A percentile compares a stretch with the other conserved stretches of the same genome.
Evolutionary conservation across 2,113 vertebrate species (phyloP).

Genomic region (Bubo bubo): DNA sequence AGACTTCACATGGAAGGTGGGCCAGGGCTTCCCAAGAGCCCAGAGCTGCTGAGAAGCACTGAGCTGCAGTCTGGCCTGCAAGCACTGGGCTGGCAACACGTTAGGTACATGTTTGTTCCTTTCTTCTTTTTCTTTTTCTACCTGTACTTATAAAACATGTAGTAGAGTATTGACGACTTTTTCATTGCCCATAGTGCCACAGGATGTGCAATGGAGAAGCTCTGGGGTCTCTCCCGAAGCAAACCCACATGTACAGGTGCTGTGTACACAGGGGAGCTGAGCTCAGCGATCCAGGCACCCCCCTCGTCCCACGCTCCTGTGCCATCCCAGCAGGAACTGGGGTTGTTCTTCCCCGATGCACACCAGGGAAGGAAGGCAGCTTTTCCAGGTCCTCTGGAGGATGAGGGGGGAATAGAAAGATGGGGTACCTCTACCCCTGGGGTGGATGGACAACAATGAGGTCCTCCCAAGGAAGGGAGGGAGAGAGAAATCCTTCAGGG

Average conservation of each 20-base stretch:
- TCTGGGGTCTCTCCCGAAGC: neutral
- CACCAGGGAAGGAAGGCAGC: neutral
- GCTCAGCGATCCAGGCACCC: neutral
- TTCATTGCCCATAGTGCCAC: neutral
- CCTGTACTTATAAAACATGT: neutral
- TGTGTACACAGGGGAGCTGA: neutral
- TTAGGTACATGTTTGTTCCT: neutral
- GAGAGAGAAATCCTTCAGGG: neutral
- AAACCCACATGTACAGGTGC: rapidly evolving
- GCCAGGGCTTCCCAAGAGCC: neutral
- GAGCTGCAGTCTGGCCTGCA: neutral
- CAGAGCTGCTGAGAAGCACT: neutral
- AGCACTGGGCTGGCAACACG: neutral
- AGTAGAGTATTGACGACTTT: neutral
- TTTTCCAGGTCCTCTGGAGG: neutral
- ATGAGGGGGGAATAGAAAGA: neutral
- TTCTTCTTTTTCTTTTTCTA: neutral
- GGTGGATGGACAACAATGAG: neutral
- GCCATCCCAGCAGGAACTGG: neutral
- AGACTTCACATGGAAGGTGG: neutral
- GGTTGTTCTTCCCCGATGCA: neutral
- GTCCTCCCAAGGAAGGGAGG: neutral
- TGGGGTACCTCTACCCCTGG: neutral
- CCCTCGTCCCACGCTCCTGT: rapidly evolving
- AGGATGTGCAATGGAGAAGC: neutral